Percentiles rank a stretch among this genome's conserved stretches.
Evolutionary conservation across 2,797 vertebrate species (phyloP).

Genomic region (Percopsis omiscomaycus): DNA sequence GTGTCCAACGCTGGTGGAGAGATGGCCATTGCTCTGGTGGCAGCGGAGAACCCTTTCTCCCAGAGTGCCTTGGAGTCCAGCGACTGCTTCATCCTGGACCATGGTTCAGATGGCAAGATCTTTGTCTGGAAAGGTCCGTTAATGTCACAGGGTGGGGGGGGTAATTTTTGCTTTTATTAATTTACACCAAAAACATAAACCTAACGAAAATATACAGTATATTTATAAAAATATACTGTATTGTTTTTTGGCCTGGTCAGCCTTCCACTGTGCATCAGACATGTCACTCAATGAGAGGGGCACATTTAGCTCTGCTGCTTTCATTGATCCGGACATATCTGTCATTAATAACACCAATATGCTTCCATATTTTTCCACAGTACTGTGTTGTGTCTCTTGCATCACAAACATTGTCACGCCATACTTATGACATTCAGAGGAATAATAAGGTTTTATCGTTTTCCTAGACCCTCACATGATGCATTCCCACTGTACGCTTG

Average conservation of each 20-base stretch:
- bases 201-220: no score
- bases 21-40: constrained; percentile 89
- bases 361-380: background rate
- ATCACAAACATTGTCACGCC: background rate
- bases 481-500: background rate
- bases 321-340: no score
- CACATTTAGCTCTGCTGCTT: no score
- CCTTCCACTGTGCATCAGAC: no score
- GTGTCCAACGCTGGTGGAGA: constrained; percentile 87
- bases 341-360: no score
- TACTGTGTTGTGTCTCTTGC: no score
- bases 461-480: background rate
- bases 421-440: background rate
- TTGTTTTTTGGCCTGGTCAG: no score
- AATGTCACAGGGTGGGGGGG: background rate
- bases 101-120: constrained; percentile 91
- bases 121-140: constrained; percentile 97
- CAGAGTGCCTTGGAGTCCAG: constrained; percentile 88
- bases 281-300: no score
- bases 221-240: no score
- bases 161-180: no score
- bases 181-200: no score
- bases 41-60: constrained; percentile 93
- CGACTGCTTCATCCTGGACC: constrained; percentile 97
- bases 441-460: constrained; percentile 5